phyloP scores from a whole-genome alignment of 2,113 vertebrate genomes.

The Dipodomys ordii region DNA sequence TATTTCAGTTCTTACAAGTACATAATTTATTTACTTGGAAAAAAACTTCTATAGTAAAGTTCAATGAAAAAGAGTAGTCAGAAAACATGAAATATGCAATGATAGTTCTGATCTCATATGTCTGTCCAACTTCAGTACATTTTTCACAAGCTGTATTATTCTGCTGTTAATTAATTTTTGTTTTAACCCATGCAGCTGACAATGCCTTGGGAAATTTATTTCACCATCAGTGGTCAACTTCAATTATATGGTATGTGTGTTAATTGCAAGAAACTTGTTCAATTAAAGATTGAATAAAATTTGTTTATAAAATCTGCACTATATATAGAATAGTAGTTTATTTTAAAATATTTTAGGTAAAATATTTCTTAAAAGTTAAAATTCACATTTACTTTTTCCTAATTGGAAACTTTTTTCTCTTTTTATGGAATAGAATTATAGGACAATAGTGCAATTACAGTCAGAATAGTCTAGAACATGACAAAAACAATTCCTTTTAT shows the following conservation, averaged over 20 bases:
- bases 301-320: neutral
- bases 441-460: constrained; percentile 2
- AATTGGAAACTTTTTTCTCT: constrained; percentile 25
- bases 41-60: constrained; percentile 11
- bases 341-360: constrained; percentile 10
- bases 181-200: neutral
- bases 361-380: neutral
- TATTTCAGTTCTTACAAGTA: neutral
- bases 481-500: neutral
- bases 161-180: constrained; percentile 21
- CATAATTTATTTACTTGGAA: constrained; percentile 2
- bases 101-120: neutral
- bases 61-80: constrained; percentile 33
- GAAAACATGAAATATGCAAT: constrained; percentile 37
- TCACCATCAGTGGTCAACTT: neutral
- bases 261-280: constrained; percentile 25
- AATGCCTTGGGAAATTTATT: neutral
- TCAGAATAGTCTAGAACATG: neutral
- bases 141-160: neutral
- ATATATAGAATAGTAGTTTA: neutral
- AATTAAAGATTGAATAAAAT: constrained; percentile 8
- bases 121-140: neutral
- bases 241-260: neutral
- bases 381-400: constrained; percentile 23
- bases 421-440: constrained; percentile 2